Evolutionary conservation across 2,888 invertebrate species (phyloP).

Genomic region (Callinectes sapidus): DNA sequence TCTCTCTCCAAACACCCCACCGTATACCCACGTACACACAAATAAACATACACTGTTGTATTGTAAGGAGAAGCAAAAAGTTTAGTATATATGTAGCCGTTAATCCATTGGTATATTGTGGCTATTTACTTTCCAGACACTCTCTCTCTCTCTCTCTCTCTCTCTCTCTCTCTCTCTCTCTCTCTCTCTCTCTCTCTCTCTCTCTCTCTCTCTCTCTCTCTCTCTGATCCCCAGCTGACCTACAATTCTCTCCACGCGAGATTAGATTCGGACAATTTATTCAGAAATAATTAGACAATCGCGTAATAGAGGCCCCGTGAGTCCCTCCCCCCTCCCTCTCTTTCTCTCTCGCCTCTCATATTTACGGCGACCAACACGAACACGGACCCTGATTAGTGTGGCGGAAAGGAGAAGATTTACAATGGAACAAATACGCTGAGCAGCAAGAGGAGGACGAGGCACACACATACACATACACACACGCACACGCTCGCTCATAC

Average conservation of each 20-base stretch:
- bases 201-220: not conserved
- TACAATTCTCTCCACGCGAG: slow-evolving; percentile 17
- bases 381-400: not conserved
- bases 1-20: too few species aligned
- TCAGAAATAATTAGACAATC: slow-evolving; percentile 25
- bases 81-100: too few species aligned
- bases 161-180: slow-evolving; percentile 36
- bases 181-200: slow-evolving; percentile 1
- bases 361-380: slow-evolving; percentile 1
- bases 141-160: slow-evolving; percentile 21
- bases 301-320: not conserved
- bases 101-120: too few species aligned
- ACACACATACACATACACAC: not conserved
- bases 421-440: not conserved
- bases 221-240: slow-evolving; percentile 3
- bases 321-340: not conserved
- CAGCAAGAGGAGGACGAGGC: not conserved
- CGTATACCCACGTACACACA: too few species aligned
- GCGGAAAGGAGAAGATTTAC: not conserved
- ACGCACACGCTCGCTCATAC: not conserved
- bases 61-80: too few species aligned
- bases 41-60: too few species aligned
- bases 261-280: not conserved
- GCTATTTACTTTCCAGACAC: too few species aligned
- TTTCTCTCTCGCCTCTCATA: slow-evolving; percentile 5